These are phyloP conservation scores for Chaetodon trifascialis DNA, from an alignment of 2,113 vertebrate species.

Conservation along the genomic window DNA sequence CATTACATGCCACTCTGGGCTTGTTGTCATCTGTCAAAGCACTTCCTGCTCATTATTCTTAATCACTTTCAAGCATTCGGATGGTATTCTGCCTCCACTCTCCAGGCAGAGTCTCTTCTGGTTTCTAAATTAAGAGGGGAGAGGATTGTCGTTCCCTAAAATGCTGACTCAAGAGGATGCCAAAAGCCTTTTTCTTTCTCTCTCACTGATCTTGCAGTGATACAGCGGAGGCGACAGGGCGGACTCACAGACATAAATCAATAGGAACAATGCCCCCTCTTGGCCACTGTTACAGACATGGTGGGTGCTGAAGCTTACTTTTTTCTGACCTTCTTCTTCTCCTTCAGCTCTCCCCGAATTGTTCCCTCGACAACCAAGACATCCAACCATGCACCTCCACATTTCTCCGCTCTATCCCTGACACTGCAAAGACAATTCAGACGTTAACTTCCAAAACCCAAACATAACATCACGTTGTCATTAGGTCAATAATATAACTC, in stretches of 20 bases:
- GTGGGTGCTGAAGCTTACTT: constrained; percentile 35
- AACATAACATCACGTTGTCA: too few relatives aligned
- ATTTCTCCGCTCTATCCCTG: constrained; percentile 46
- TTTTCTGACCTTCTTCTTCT: too few relatives aligned
- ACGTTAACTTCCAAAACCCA: not conserved
- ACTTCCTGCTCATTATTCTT: constrained; percentile 11
- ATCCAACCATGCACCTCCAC: constrained; percentile 58
- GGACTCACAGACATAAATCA: not conserved
- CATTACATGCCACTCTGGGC: not conserved
- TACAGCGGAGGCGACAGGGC: not conserved
- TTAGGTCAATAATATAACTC: not conserved
- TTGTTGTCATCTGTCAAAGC: not conserved
- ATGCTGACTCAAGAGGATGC: constrained; percentile 31
- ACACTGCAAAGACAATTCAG: constrained; percentile 5
- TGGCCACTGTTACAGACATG: constrained; percentile 14
- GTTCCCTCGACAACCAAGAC: constrained; percentile 33
- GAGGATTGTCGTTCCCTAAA: not conserved
- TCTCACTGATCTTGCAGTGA: constrained; percentile 3
- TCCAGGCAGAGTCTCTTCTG: not conserved
- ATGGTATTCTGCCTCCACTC: not conserved
- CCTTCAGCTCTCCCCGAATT: constrained; percentile 15
- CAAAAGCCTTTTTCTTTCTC: constrained; percentile 1
- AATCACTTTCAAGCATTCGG: constrained; percentile 11
- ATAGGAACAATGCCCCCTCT: constrained; percentile 31
- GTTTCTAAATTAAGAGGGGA: constrained; percentile 27